phyloP scores from a whole-genome alignment of 2,888 invertebrate genomes.

The Ornithoptera alexandrae region DNA sequence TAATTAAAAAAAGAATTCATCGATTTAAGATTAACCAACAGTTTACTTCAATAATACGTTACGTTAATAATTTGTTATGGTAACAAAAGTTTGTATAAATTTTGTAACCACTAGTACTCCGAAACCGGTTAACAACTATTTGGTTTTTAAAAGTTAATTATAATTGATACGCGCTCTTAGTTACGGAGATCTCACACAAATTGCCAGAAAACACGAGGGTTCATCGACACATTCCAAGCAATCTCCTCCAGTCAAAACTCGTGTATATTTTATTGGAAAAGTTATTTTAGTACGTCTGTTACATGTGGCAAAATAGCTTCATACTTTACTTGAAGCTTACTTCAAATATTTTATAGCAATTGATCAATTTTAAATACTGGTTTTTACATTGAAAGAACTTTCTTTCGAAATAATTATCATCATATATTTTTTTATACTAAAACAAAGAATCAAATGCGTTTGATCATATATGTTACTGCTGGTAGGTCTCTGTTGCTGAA shows the following conservation, averaged over 20 bases:
- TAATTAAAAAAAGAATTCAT: background rate
- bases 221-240: conserved; percentile 26
- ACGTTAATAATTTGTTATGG: conserved; percentile 20
- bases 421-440: no score
- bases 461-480: no score
- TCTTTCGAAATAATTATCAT: background rate
- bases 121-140: conserved; percentile 26
- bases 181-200: conserved; percentile 15
- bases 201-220: conserved; percentile 25
- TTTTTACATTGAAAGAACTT: background rate
- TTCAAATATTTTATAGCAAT: conserved; percentile 15
- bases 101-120: conserved; percentile 9
- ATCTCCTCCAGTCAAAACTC: conserved; percentile 28
- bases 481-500: no score
- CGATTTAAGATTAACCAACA: background rate
- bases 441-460: no score
- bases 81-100: conserved; percentile 8
- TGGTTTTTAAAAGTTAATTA: conserved; percentile 26
- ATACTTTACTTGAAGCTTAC: conserved; percentile 21
- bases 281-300: conserved; percentile 30
- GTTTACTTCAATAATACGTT: conserved; percentile 8
- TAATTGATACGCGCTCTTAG: conserved; percentile 25
- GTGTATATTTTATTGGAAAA: conserved; percentile 29
- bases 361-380: conserved; percentile 11
- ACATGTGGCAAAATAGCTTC: conserved; percentile 26